Evolutionary conservation across 2,888 invertebrate genomes (phyloP).

Genomic region (Pyrrhosoma nymphula): DNA sequence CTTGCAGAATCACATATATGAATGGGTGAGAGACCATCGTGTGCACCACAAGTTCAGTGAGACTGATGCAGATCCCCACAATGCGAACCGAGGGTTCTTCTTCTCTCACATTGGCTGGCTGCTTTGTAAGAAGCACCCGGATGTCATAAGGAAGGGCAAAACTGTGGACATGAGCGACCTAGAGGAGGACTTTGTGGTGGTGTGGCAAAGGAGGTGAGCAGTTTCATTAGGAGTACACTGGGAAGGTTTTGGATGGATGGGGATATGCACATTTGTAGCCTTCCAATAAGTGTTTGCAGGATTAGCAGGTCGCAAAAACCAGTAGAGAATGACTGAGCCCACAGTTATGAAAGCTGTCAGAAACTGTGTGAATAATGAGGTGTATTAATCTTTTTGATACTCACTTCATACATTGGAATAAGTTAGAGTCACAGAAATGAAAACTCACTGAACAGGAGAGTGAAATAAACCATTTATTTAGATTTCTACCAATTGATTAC

Average conservation of each 20-base stretch:
- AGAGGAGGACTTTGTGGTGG: constrained; percentile 89
- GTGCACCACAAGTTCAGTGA: constrained; percentile 93
- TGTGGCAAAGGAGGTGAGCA: constrained; percentile 91
- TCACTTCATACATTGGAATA: too few species aligned
- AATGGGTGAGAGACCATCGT: constrained; percentile 91
- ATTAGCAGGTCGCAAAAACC: too few species aligned
- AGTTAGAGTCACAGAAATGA: too few species aligned
- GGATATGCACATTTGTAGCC: neutral
- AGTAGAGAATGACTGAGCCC: too few species aligned
- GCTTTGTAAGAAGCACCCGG: constrained; percentile 85
- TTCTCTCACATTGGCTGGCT: constrained; percentile 92
- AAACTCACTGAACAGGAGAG: too few species aligned
- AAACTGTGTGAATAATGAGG: too few species aligned
- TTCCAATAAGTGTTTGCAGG: too few species aligned
- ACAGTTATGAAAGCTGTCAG: too few species aligned
- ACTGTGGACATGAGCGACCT: constrained; percentile 93
- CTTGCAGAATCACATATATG: constrained; percentile 89
- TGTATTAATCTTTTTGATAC: too few species aligned
- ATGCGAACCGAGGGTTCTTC: constrained; percentile 93
- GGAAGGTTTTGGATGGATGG: neutral
- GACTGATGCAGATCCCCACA: constrained; percentile 95
- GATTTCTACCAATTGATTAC: too few species aligned
- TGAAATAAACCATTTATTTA: too few species aligned
- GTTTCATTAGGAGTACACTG: neutral
- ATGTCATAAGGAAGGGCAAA: constrained; percentile 91